These are phyloP conservation scores for Mnemiopsis leidyi DNA, from an alignment of 37 sponge, comb jelly and placozoan genomes.

Conservation along the genomic window DNA sequence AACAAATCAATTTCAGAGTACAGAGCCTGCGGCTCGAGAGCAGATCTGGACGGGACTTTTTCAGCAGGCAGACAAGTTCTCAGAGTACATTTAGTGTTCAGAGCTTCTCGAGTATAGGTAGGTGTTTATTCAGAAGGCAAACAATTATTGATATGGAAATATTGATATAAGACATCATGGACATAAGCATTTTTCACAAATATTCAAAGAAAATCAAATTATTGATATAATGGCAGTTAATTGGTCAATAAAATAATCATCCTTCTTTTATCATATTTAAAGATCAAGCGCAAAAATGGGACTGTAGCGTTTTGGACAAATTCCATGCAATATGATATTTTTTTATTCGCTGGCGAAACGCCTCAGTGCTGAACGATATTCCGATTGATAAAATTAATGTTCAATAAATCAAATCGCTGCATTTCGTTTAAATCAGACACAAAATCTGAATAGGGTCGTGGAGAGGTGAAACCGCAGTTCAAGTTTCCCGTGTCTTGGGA, in stretches of 20 bases:
- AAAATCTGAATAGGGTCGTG: not conserved
- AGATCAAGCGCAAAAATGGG: no score
- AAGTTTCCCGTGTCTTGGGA: not conserved
- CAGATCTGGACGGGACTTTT: not conserved
- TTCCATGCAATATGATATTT: no score
- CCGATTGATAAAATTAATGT: not conserved
- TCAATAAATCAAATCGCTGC: not conserved
- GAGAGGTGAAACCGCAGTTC: not conserved
- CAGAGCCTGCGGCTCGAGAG: conserved; percentile 7
- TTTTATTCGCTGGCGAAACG: no score
- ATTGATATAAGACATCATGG: no score
- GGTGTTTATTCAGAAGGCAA: no score
- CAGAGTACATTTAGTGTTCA: conserved; percentile 39
- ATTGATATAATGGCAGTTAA: no score
- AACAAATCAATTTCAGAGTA: conserved; percentile 50
- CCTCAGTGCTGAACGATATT: not conserved
- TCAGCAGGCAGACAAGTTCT: conserved; percentile 3
- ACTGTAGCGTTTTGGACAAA: no score
- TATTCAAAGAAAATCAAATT: no score
- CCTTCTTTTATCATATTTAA: no score
- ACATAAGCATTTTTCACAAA: no score
- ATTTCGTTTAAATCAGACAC: not conserved
- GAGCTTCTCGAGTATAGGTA: conserved; percentile 16
- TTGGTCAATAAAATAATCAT: no score
- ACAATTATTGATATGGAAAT: no score